Conservation (phyloP, 2,113 vertebrate genomes). For the Miniopterus natalensis region DNA sequence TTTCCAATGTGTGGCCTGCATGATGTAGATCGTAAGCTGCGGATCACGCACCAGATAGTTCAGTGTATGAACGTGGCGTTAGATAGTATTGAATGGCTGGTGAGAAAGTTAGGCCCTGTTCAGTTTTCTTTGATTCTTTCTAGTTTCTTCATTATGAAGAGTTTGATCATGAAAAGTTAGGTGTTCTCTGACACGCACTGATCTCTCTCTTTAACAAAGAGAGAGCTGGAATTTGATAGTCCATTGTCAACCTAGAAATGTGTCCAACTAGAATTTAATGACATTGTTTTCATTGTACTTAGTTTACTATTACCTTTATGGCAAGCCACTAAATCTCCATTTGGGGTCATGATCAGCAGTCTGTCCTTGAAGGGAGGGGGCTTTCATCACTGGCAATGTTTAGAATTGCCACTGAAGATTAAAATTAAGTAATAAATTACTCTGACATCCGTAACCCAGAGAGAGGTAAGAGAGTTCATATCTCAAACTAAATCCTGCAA, state of each 20-base stretch:
- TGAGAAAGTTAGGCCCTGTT: background rate
- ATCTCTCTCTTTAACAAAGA: background rate
- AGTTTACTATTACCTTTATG: background rate
- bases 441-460: background rate
- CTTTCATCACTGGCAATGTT: background rate
- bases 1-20: background rate
- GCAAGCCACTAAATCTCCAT: background rate
- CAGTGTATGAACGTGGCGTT: background rate
- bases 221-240: background rate
- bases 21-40: background rate
- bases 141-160: background rate
- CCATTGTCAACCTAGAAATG: background rate
- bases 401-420: background rate
- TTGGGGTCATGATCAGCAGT: background rate
- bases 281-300: background rate
- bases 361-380: fast-evolving
- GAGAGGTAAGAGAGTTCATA: background rate
- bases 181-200: background rate
- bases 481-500: background rate
- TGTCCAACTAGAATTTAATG: background rate
- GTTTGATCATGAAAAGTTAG: background rate
- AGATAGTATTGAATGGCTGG: background rate
- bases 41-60: background rate
- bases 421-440: background rate
- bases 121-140: background rate